Evolutionary conservation across 2,113 vertebrate genomes (phyloP).

Genomic region (Atrichornis clamosus): DNA sequence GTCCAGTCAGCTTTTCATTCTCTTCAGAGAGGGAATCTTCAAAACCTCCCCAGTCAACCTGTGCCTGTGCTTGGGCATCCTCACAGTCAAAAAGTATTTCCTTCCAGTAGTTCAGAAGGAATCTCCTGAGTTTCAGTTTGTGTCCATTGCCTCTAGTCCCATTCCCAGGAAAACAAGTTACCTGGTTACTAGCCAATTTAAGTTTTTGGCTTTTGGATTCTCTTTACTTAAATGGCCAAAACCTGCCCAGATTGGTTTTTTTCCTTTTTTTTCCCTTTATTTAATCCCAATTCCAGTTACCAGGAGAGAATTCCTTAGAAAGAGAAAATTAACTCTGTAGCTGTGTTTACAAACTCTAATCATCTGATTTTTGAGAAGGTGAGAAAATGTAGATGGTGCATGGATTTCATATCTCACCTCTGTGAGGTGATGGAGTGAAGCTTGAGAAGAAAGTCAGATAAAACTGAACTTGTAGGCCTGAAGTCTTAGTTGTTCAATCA

Average conservation of each 20-base stretch:
- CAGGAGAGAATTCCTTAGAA: not conserved
- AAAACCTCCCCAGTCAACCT: not conserved
- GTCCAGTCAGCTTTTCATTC: not conserved
- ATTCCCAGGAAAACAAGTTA: not conserved
- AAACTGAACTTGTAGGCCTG: not conserved
- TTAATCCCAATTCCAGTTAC: not conserved
- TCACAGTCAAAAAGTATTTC: not conserved
- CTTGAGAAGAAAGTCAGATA: not conserved
- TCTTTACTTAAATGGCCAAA: not conserved
- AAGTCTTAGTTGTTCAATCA: not conserved
- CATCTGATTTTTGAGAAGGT: not conserved
- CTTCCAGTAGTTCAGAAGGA: not conserved
- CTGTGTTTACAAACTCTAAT: not conserved
- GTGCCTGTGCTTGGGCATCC: not conserved
- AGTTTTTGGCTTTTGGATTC: not conserved
- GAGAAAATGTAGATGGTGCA: not conserved
- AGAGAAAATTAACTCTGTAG: not conserved
- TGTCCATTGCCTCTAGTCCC: not conserved
- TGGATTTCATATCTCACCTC: not conserved
- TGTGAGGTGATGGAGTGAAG: not conserved
- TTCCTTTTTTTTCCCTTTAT: accelerated
- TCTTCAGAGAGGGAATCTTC: not conserved
- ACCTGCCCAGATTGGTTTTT: accelerated
- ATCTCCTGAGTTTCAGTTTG: not conserved
- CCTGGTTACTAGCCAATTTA: accelerated